These are phyloP conservation scores for Pollenia labialis DNA, from an alignment of 2,888 invertebrate genomes.

Conservation along the genomic window DNA sequence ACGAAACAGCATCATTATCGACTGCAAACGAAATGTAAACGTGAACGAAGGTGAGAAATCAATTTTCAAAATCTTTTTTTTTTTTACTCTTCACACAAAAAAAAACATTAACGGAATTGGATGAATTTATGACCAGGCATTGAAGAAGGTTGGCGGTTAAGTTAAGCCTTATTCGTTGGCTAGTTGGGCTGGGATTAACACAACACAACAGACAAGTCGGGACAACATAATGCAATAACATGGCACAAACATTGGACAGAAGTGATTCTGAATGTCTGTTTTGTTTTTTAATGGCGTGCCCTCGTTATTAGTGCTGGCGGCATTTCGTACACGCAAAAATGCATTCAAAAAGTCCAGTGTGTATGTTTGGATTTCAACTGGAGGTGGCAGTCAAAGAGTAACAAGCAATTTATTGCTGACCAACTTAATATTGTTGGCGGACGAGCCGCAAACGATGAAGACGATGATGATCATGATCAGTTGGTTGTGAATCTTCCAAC, in stretches of 20 bases:
- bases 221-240: slow-evolving; percentile 45
- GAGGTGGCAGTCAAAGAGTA: slow-evolving; percentile 51
- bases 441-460: not conserved
- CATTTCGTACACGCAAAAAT: slow-evolving; percentile 66
- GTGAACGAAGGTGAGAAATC: slow-evolving; percentile 82
- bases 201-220: slow-evolving; percentile 1
- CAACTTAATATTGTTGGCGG: slow-evolving; percentile 23
- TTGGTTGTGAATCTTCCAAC: slow-evolving; percentile 45
- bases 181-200: slow-evolving; percentile 49
- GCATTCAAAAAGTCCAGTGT: slow-evolving; percentile 44
- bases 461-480: slow-evolving; percentile 29
- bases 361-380: slow-evolving; percentile 23
- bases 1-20: slow-evolving; percentile 60
- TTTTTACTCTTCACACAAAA: slow-evolving; percentile 34
- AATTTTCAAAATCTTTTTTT: slow-evolving; percentile 81
- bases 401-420: slow-evolving; percentile 56
- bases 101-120: slow-evolving; percentile 66
- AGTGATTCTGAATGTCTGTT: slow-evolving; percentile 74
- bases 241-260: slow-evolving; percentile 69
- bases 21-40: slow-evolving; percentile 76
- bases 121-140: slow-evolving; percentile 60
- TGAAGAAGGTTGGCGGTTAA: slow-evolving; percentile 49
- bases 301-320: slow-evolving; percentile 74
- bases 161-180: slow-evolving; percentile 44
- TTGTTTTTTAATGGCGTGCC: slow-evolving; percentile 74